Conservation (phyloP, 2,797 vertebrate genomes). For the Falco naumanni region DNA sequence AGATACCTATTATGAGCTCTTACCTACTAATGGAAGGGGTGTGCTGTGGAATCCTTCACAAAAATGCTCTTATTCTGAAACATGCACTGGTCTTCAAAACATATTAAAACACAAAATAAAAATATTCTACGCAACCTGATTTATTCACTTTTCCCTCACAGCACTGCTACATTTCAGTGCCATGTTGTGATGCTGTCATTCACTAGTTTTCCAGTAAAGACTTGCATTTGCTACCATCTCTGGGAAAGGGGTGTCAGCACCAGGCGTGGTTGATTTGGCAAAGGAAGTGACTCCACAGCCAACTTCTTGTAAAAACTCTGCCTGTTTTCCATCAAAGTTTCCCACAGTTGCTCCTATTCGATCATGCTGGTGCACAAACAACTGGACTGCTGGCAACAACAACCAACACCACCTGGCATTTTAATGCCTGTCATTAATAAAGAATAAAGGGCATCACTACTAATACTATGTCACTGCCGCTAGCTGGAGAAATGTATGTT, state of each 20-base stretch:
- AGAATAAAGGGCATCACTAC: background rate
- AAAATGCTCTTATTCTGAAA: background rate
- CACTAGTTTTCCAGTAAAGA: background rate
- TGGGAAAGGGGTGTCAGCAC: background rate
- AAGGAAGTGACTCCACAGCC: background rate
- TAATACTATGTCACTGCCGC: background rate
- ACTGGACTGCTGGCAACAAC: background rate
- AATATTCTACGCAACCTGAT: background rate
- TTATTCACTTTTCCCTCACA: background rate
- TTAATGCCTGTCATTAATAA: background rate
- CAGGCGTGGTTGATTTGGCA: conserved; percentile 34
- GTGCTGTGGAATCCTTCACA: background rate
- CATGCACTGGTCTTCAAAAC: background rate
- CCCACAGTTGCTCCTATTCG: background rate
- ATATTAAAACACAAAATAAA: background rate
- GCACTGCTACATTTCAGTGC: background rate
- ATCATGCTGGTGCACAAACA: background rate
- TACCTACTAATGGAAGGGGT: background rate
- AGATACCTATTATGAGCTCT: background rate
- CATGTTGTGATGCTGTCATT: background rate
- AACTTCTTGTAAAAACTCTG: background rate
- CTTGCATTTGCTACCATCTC: background rate
- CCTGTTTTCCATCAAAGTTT: background rate
- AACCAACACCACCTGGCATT: background rate
- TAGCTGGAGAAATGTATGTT: background rate